These are phyloP conservation scores for Notospermus geniculatus DNA, from an alignment of 1,140 invertebrate genomes.

Conservation along the genomic window DNA sequence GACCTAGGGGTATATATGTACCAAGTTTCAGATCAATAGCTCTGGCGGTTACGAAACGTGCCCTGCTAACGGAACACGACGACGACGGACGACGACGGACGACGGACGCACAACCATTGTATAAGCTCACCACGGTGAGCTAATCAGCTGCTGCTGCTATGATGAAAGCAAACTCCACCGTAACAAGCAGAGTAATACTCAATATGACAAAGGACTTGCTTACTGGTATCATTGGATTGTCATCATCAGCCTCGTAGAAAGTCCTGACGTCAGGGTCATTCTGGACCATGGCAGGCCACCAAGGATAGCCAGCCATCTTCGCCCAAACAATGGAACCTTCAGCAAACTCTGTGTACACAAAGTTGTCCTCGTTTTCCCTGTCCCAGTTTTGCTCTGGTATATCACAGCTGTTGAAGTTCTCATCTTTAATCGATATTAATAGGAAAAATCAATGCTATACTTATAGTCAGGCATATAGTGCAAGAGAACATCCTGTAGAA, in stretches of 20 bases:
- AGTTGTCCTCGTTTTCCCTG: slow-evolving; percentile 51
- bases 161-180: slow-evolving; percentile 21
- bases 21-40: too few relatives aligned
- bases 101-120: too few relatives aligned
- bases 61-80: too few relatives aligned
- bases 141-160: too few relatives aligned
- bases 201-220: background rate
- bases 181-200: background rate
- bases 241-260: background rate
- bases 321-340: slow-evolving; percentile 69
- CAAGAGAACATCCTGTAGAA: too few relatives aligned
- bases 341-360: slow-evolving; percentile 42
- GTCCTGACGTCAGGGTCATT: slow-evolving; percentile 63
- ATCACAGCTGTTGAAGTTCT: slow-evolving; percentile 57
- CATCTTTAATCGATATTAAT: slow-evolving; percentile 46
- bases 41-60: too few relatives aligned
- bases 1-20: too few relatives aligned
- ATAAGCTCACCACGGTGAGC: too few relatives aligned
- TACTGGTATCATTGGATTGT: background rate
- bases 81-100: too few relatives aligned
- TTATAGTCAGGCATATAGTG: too few relatives aligned
- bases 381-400: slow-evolving; percentile 55
- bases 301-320: slow-evolving; percentile 63
- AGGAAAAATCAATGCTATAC: too few relatives aligned
- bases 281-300: slow-evolving; percentile 70